Evolutionary conservation across 1,140 invertebrate genomes (phyloP).

Genomic region (Bombus consobrinus): DNA sequence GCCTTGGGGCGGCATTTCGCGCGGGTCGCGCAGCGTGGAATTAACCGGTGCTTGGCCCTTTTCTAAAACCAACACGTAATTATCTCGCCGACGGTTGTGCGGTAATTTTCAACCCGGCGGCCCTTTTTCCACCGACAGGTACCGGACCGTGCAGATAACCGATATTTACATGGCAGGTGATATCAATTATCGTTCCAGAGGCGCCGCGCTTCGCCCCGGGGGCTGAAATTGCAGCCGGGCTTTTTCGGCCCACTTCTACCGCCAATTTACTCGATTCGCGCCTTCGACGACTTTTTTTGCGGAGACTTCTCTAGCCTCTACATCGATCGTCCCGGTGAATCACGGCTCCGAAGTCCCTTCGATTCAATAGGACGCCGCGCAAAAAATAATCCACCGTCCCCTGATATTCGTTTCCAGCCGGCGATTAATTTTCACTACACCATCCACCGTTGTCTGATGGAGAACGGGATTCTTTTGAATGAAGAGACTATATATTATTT

Average conservation of each 20-base stretch:
- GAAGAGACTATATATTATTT: background rate
- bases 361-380: conserved; percentile 46
- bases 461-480: background rate
- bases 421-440: background rate
- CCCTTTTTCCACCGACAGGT: conserved; percentile 68
- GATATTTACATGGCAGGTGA: conserved; percentile 82
- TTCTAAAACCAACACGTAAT: conserved; percentile 84
- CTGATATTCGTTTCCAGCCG: background rate
- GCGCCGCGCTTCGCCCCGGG: conserved; percentile 63
- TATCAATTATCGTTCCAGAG: conserved; percentile 79
- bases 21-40: conserved; percentile 71
- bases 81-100: conserved; percentile 79
- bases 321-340: conserved; percentile 30
- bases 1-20: conserved; percentile 52
- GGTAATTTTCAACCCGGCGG: conserved; percentile 69
- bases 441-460: background rate
- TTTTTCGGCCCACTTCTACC: conserved; percentile 52
- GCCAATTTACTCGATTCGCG: conserved; percentile 78
- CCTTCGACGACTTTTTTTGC: conserved; percentile 54
- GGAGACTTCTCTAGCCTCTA: conserved; percentile 42
- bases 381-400: conserved; percentile 12
- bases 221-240: conserved; percentile 61
- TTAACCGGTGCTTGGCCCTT: conserved; percentile 77
- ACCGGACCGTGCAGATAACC: conserved; percentile 69
- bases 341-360: conserved; percentile 56